A percentile compares a stretch with the other conserved stretches of the same genome.
phyloP scores from a whole-genome alignment of 1,140 invertebrate genomes.

The Procambarus virginalis region DNA sequence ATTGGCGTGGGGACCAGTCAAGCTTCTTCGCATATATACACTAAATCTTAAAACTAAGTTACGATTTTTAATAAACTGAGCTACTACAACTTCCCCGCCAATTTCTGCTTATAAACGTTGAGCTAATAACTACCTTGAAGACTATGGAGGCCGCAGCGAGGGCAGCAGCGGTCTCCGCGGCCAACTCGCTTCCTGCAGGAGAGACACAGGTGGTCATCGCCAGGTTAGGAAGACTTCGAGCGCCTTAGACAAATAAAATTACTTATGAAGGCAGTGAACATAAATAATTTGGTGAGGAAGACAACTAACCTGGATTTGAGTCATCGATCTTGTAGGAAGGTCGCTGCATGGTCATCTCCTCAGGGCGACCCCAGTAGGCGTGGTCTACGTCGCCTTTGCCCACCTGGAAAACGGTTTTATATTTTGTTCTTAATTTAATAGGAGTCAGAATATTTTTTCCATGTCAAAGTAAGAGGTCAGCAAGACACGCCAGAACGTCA shows the following conservation, averaged over 20 bases:
- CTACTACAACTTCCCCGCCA: too few species aligned
- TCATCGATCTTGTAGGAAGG: constrained; percentile 79
- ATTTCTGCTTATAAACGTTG: too few species aligned
- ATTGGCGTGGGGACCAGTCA: too few species aligned
- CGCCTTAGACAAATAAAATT: too few species aligned
- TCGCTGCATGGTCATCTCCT: constrained; percentile 79
- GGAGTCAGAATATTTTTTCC: too few species aligned
- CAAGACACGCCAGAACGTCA: too few species aligned
- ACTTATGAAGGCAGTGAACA: too few species aligned
- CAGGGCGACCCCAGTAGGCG: constrained; percentile 79
- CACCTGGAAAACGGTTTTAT: constrained; percentile 72
- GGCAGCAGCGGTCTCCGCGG: constrained; percentile 76
- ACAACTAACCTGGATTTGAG: background rate
- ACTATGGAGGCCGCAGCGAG: background rate
- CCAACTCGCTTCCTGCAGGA: constrained; percentile 78
- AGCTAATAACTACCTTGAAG: background rate
- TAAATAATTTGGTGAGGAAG: background rate
- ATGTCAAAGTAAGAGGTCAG: too few species aligned
- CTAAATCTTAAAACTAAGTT: too few species aligned
- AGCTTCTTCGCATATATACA: too few species aligned
- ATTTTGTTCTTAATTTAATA: too few species aligned
- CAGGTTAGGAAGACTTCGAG: constrained; percentile 16
- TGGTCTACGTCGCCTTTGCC: constrained; percentile 70
- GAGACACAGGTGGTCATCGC: background rate
- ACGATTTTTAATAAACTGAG: too few species aligned